Percentiles rank a stretch among this genome's conserved stretches.
phyloP scores from a whole-genome alignment of 2,797 vertebrate species.

The Microchirus variegatus region DNA sequence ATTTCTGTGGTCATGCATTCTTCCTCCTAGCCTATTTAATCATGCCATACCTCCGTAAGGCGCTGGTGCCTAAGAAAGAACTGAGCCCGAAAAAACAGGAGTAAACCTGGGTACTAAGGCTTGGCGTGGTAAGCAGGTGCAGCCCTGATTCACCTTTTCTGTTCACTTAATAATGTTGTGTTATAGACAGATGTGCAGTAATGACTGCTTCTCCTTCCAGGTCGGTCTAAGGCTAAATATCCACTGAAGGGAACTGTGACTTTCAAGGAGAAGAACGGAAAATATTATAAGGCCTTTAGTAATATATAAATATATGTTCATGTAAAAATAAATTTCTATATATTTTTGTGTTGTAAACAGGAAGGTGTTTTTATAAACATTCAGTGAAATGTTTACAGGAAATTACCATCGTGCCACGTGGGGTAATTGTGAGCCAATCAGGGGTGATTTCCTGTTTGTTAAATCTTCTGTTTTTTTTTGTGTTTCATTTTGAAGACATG shows the following conservation, averaged over 20 bases:
- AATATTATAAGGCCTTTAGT: constrained; percentile 84
- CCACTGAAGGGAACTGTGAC: constrained; percentile 80
- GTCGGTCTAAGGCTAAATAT: constrained; percentile 61
- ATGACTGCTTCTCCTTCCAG: constrained; percentile 56
- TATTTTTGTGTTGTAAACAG: constrained; percentile 78
- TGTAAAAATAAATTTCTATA: constrained; percentile 80
- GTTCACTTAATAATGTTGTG: background rate
- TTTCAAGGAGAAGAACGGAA: constrained; percentile 76
- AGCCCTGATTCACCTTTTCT: background rate
- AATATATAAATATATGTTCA: constrained; percentile 74
- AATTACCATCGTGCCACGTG: constrained; percentile 77
- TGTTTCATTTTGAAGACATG: constrained; percentile 23
- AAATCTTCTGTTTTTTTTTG: constrained; percentile 15
- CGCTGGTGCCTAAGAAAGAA: constrained; percentile 88
- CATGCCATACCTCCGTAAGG: constrained; percentile 88
- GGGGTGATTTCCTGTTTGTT: constrained; percentile 62
- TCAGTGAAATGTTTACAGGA: constrained; percentile 78
- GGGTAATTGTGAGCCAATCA: constrained; percentile 72
- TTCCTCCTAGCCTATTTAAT: constrained; percentile 85
- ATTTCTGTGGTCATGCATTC: constrained; percentile 90
- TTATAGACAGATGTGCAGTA: background rate
- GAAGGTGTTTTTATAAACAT: constrained; percentile 75
- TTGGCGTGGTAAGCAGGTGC: constrained; percentile 51
- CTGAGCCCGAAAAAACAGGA: constrained; percentile 72
- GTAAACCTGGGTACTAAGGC: constrained; percentile 60